phyloP scores from a whole-genome alignment of 92 coral and sea anemone species.

The Nematostella vectensis region DNA sequence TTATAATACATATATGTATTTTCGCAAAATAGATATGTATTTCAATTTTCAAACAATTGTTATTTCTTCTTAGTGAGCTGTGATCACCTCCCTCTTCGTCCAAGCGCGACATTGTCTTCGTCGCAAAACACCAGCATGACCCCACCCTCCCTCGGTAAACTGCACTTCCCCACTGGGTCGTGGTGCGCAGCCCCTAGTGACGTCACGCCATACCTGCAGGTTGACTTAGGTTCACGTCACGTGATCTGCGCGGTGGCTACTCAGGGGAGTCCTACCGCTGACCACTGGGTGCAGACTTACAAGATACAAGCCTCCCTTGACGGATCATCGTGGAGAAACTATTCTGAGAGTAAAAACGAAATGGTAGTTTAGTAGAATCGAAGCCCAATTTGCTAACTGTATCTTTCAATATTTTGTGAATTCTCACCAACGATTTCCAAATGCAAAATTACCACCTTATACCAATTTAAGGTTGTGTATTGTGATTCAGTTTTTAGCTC shows the following conservation, averaged over 20 bases:
- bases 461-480: too few relatives aligned
- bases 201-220: neutral
- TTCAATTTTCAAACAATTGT: too few relatives aligned
- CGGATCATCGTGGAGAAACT: neutral
- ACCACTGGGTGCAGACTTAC: neutral
- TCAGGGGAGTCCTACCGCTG: neutral
- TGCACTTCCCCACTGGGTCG: neutral
- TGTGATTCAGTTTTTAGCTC: too few relatives aligned
- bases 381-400: neutral
- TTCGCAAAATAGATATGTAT: too few relatives aligned
- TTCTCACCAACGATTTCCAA: too few relatives aligned
- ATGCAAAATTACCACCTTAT: too few relatives aligned
- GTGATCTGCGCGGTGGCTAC: neutral
- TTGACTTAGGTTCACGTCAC: neutral
- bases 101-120: neutral
- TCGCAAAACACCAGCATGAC: neutral
- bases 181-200: neutral
- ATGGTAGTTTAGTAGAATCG: neutral
- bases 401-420: neutral
- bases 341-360: neutral
- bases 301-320: neutral
- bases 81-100: neutral
- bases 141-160: neutral
- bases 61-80: neutral
- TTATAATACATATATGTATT: too few relatives aligned